These are phyloP conservation scores for Drosophila dunni DNA, from an alignment of 1,140 invertebrate species.

Conservation along the genomic window DNA sequence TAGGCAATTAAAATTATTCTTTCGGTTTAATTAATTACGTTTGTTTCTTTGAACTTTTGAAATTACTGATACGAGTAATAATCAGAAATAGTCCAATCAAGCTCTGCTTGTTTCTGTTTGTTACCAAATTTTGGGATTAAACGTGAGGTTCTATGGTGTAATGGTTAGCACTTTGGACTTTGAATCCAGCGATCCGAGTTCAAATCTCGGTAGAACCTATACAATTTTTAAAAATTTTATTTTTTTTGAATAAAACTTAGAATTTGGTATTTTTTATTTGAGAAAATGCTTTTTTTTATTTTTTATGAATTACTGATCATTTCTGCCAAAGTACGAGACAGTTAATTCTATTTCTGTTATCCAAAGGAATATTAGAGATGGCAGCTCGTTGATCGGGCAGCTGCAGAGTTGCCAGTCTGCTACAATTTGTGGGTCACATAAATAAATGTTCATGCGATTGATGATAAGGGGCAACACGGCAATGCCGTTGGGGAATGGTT, in stretches of 20 bases:
- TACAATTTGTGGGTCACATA: background rate
- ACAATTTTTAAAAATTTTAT: conserved; percentile 4
- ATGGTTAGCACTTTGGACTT: conserved; percentile 96
- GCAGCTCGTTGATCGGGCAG: background rate
- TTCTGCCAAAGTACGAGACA: background rate
- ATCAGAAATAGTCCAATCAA: background rate
- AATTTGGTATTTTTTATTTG: background rate
- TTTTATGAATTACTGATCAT: background rate
- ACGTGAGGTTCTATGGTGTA: conserved; percentile 90
- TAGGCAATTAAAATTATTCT: no score
- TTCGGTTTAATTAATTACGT: background rate
- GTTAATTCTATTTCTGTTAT: background rate
- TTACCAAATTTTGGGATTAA: background rate
- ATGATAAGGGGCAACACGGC: background rate
- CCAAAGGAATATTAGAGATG: background rate
- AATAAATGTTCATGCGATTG: background rate
- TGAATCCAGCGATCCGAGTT: conserved; percentile 96
- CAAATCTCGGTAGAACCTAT: conserved; percentile 92
- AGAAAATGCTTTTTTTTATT: background rate
- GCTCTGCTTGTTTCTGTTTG: conserved; percentile 10
- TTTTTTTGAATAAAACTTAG: background rate
- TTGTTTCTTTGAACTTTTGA: background rate
- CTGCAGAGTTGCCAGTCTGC: background rate
- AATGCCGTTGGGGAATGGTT: background rate
- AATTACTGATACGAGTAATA: background rate